Conservation (phyloP, 2,888 invertebrate genomes). For the Anodontia alba region DNA sequence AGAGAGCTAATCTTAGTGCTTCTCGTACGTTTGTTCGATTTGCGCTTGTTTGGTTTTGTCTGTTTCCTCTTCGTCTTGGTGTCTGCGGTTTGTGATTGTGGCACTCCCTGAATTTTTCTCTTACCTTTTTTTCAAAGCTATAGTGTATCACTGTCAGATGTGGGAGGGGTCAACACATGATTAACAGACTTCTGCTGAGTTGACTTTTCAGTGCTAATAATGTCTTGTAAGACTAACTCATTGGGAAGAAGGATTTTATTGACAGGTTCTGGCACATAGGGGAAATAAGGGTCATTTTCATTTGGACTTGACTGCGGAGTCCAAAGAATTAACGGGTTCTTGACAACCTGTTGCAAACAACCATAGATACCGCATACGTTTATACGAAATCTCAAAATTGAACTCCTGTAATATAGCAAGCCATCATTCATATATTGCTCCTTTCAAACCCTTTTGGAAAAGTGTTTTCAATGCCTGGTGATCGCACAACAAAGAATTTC, state of each 20-base stretch:
- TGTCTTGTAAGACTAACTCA: neutral
- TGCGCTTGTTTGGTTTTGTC: too few species aligned
- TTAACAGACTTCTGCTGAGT: neutral
- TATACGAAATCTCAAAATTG: conserved; percentile 23
- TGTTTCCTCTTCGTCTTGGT: too few species aligned
- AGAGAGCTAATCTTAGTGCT: too few species aligned
- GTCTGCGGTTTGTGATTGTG: too few species aligned
- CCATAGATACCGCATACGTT: conserved; percentile 9
- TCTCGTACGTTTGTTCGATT: too few species aligned
- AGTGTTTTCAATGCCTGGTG: conserved; percentile 31
- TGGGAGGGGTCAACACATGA: neutral
- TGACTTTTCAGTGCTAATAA: neutral
- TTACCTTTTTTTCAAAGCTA: too few species aligned
- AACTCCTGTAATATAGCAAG: conserved; percentile 30
- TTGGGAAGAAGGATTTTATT: too few species aligned
- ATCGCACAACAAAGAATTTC: conserved; percentile 40
- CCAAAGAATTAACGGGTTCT: neutral
- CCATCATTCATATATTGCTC: conserved; percentile 29
- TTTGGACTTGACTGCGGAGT: conserved; percentile 25
- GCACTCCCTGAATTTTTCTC: too few species aligned
- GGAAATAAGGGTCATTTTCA: conserved; percentile 42
- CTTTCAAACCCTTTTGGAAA: conserved; percentile 17
- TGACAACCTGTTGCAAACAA: too few species aligned
- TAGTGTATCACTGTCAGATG: too few species aligned
- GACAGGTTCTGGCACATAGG: conserved; percentile 40